Base-by-base conservation (phyloP, 2,113 vertebrate species). In the Micronisus gabar region DNA sequence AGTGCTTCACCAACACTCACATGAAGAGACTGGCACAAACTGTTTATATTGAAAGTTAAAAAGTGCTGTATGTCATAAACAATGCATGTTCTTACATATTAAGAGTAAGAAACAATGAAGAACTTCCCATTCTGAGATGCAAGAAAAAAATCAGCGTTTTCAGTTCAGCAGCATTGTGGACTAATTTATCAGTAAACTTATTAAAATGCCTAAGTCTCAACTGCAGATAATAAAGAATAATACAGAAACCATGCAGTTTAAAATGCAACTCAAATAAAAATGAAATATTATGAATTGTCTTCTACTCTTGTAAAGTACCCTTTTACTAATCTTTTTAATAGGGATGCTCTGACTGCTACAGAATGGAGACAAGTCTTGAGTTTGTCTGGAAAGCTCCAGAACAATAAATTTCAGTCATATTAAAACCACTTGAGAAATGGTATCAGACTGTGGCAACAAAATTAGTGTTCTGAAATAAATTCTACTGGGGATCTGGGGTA, bases 1-100 rank as follows among this genome's bases (percentile, higher is more conserved):
- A 98, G 93, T n/a, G 99, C 97, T 74, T 99, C 98, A 50, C 97
- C 97, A 87, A 96, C 85, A 59, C 96, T 98, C 17, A 98, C 98
- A 0, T 98, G 98, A 74, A 99, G 98, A 94, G 99, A 99, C 97
- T 99, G 99, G 98, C 99, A 99, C 52, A 99, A 98, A 96, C 99
- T 99, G 96, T 95, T 95, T 99, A 92, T 67, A 88, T 72, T 79
- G 78, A 86, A 97, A 97, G 58, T 95, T 56, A 86, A 68, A 56
- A 66, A 58, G n/a, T 29, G 3, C 26, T 84, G 14, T 21, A 55
- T 3, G 7, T 79, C 71, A 95, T 22, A 43, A 92, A 52, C 19
- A 81, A 53, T 36, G 40, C 5, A 13, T 21, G 6, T 29, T 59
- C 27, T 45, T 79, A 45, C 13, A 58, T 10, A 58, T 32, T 62